Evolutionary conservation across 37 sponge, comb jelly and placozoan genomes (phyloP).

Genomic region (Agelas oroides): DNA sequence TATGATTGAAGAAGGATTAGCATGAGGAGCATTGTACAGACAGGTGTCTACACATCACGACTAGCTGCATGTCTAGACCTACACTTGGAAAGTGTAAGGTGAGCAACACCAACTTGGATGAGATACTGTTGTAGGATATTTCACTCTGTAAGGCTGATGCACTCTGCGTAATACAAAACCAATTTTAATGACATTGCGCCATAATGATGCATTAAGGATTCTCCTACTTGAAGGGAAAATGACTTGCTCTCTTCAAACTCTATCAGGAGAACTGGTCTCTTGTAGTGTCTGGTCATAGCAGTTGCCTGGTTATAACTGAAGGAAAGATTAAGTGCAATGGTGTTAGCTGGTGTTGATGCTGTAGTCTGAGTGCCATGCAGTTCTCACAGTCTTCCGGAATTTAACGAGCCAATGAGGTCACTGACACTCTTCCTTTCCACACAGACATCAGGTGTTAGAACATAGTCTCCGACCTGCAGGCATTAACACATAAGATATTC

Average conservation of each 20-base stretch:
- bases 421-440: constrained; percentile 95
- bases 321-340: too few relatives aligned
- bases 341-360: too few relatives aligned
- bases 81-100: constrained; percentile 97
- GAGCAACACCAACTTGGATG: constrained; percentile 88
- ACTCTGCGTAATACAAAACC: constrained; percentile 32
- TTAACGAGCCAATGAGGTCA: constrained; percentile 94
- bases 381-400: constrained; percentile 94
- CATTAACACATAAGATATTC: neutral
- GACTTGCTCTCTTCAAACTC: constrained; percentile 88
- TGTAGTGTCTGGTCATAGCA: constrained; percentile 90
- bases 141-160: constrained; percentile 58
- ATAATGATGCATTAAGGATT: too few relatives aligned
- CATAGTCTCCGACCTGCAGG: constrained; percentile 93
- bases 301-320: constrained; percentile 87
- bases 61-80: neutral
- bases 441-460: constrained; percentile 97
- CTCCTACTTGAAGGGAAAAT: constrained; percentile 86
- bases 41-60: too few relatives aligned
- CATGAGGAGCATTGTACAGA: neutral
- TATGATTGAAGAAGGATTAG: neutral
- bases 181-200: too few relatives aligned
- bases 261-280: constrained; percentile 87
- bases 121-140: constrained; percentile 72
- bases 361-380: too few relatives aligned